These are phyloP conservation scores for Limnephilus marmoratus DNA, from an alignment of 2,888 invertebrate genomes.

Conservation along the genomic window DNA sequence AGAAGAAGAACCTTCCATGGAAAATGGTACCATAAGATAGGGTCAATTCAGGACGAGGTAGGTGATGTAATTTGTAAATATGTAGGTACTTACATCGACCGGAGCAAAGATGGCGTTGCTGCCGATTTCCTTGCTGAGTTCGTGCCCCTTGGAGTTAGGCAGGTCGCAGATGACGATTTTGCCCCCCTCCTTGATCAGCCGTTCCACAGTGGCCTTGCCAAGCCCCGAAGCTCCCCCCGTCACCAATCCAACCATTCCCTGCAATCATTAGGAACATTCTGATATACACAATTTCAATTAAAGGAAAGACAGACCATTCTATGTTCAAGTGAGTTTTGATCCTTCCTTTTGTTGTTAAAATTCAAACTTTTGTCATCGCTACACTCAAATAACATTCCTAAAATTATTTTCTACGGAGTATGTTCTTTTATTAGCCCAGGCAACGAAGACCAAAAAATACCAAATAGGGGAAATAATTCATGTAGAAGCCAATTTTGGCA, in stretches of 20 bases:
- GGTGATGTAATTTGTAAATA: neutral
- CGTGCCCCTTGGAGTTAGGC: constrained; percentile 87
- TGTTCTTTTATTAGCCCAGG: too few relatives aligned
- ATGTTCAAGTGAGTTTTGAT: too few relatives aligned
- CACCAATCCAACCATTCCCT: constrained; percentile 92
- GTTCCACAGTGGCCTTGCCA: constrained; percentile 92
- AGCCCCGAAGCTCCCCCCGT: constrained; percentile 98
- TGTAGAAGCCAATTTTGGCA: too few relatives aligned
- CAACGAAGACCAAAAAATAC: too few relatives aligned
- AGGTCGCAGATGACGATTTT: constrained; percentile 94
- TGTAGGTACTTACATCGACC: constrained; percentile 83
- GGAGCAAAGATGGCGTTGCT: constrained; percentile 89
- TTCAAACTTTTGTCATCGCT: too few relatives aligned
- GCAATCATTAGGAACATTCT: constrained; percentile 64
- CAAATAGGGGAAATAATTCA: too few relatives aligned
- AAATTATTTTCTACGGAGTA: too few relatives aligned
- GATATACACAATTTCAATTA: neutral
- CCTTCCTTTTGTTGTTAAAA: too few relatives aligned
- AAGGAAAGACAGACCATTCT: too few relatives aligned
- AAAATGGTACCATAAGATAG: neutral
- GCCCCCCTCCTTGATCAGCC: constrained; percentile 89
- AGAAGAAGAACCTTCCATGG: too few relatives aligned
- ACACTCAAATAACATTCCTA: too few relatives aligned
- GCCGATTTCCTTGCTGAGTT: constrained; percentile 86
- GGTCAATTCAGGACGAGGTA: neutral